These are phyloP conservation scores for Epistrophella euchroma DNA, from an alignment of 2,888 invertebrate genomes.

Conservation along the genomic window DNA sequence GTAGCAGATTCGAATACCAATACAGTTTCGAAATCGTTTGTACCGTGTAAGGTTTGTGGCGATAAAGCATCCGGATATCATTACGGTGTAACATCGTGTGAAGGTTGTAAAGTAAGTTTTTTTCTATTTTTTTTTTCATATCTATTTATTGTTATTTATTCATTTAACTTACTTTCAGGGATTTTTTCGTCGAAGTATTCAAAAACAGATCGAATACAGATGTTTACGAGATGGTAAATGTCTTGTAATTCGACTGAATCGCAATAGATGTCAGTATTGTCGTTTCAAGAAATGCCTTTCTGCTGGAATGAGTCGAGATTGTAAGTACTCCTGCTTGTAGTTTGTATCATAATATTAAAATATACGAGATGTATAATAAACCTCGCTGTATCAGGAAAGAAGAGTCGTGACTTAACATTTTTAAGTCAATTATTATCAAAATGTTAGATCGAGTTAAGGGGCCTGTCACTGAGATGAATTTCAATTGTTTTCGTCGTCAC, in stretches of 20 bases:
- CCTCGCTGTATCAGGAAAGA: neutral
- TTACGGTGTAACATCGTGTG: slow-evolving; percentile 99
- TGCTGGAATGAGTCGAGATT: slow-evolving; percentile 98
- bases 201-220: slow-evolving; percentile 98
- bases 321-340: slow-evolving; percentile 87
- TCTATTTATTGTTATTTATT: slow-evolving; percentile 10
- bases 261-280: slow-evolving; percentile 98
- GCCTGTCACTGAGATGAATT: slow-evolving; percentile 39
- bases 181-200: slow-evolving; percentile 97
- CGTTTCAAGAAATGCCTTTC: slow-evolving; percentile 98
- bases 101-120: slow-evolving; percentile 96
- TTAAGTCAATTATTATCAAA: slow-evolving; percentile 60
- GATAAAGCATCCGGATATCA: slow-evolving; percentile 96
- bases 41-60: slow-evolving; percentile 98
- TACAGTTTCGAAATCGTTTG: slow-evolving; percentile 93
- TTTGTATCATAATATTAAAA: slow-evolving; percentile 20
- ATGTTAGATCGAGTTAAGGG: slow-evolving; percentile 54
- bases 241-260: slow-evolving; percentile 95
- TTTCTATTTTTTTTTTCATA: neutral
- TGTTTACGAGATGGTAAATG: slow-evolving; percentile 97
- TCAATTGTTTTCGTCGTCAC: slow-evolving; percentile 42
- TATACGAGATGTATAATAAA: slow-evolving; percentile 17
- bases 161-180: slow-evolving; percentile 91
- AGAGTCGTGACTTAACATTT: slow-evolving; percentile 63
- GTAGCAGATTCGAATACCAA: slow-evolving; percentile 92